Evolutionary conservation across 2,797 vertebrate species (phyloP).

Genomic region (Enteromius afrohamiltoni): DNA sequence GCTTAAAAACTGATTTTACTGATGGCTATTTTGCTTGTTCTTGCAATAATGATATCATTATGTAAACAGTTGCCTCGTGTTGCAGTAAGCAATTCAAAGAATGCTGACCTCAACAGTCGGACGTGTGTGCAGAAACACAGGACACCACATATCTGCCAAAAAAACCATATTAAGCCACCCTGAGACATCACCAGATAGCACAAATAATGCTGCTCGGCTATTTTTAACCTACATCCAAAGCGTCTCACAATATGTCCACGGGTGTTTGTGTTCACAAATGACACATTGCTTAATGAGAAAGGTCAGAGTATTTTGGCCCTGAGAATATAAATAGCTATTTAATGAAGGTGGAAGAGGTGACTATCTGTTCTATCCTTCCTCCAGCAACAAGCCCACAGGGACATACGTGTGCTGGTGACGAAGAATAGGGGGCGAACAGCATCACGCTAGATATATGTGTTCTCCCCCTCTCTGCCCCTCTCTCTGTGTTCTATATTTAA

Average conservation of each 20-base stretch:
- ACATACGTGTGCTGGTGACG: constrained; percentile 39
- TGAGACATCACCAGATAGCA: constrained; percentile 16
- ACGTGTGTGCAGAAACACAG: background rate
- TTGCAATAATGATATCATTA: background rate
- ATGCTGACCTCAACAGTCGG: background rate
- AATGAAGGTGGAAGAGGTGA: constrained; percentile 51
- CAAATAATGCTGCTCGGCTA: constrained; percentile 47
- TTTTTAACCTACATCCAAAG: constrained; percentile 57
- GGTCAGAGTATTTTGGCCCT: constrained; percentile 62
- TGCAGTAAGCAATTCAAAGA: background rate
- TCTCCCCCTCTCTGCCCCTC: constrained; percentile 7
- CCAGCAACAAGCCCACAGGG: constrained; percentile 31
- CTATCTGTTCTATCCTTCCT: constrained; percentile 33
- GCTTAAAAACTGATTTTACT: background rate
- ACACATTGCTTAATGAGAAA: constrained; percentile 66
- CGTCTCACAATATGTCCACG: constrained; percentile 47
- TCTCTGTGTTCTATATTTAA: constrained; percentile 23
- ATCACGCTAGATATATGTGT: background rate
- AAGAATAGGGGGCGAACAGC: constrained; percentile 27
- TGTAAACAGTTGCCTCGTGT: background rate
- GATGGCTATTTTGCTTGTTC: background rate
- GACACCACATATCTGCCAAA: background rate
- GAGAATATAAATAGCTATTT: constrained; percentile 57
- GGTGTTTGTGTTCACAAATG: constrained; percentile 55
- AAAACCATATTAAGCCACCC: background rate